Evolutionary conservation across 2,113 vertebrate genomes (phyloP), one percentile per base, ranked within the genome.

Genomic region (Camarhynchus parvulus): DNA sequence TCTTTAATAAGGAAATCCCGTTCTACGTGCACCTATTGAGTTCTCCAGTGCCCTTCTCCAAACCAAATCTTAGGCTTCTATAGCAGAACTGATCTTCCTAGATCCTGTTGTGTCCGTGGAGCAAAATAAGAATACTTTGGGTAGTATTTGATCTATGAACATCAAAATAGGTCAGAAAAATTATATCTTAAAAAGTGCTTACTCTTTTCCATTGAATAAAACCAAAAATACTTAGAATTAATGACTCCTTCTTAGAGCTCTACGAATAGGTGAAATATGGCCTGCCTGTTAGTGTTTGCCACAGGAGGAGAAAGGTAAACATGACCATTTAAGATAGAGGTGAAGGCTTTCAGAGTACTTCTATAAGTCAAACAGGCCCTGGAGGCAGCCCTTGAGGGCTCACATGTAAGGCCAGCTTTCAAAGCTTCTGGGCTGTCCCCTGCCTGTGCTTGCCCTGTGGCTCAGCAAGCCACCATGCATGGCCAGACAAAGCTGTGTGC

Each of bases 321-420:
- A 50, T 39, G 56, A 58, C 68, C 30, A 59, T 67, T 81, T 83
- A 68, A 77, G 50, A 41, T 0, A 28, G 67, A 90, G 15, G 10
- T 80, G 69, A 83, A 90, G 56, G 28, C 13, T 79, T 85, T 61
- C 28, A 12, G 37, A 74, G 11, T 67, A 61, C 8, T 64, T 85
- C 44, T 72, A 0, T 8, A 42, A 50, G 30, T 59, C 61, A 69
- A 75, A 87, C 14, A 49, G 39, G 30, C 44, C 55, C 46, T 37
- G 64, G 69, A 74, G 76, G 59, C 50, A 89, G 31, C 50, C 24
- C 8, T 2, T 63, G 52, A 75, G 33, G 62, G n/a, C 24, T 83
- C 42, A 20, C 0, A 0, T 58, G 4, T 6, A 37, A 70, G 30
- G 8, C 8, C 5, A 37, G 4, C 25, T 33, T 7, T 50, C 25